Evolutionary conservation across 2,888 invertebrate genomes (phyloP).

Genomic region (Pammene aurita): DNA sequence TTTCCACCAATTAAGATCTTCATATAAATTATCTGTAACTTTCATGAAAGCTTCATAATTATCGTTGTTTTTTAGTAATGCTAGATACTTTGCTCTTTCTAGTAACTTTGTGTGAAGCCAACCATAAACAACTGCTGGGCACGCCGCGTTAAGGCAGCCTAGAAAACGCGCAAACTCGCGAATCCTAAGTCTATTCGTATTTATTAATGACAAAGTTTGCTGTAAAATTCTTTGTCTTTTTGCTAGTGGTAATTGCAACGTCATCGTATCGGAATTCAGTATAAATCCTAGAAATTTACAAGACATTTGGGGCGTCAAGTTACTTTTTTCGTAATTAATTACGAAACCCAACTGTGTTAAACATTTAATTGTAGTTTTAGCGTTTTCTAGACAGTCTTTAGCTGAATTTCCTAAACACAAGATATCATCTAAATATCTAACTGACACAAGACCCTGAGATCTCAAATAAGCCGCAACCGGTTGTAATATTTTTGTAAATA

Average conservation of each 20-base stretch:
- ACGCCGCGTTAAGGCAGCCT: conserved; percentile 2
- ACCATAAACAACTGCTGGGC: conserved; percentile 6
- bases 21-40: conserved; percentile 5
- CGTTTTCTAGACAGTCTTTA: background rate
- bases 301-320: background rate
- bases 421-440: conserved; percentile 7
- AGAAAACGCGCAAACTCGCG: conserved; percentile 6
- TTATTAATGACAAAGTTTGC: background rate
- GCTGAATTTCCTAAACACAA: no score
- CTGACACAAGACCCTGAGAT: background rate
- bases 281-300: background rate
- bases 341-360: background rate
- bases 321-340: conserved; percentile 1
- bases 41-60: conserved; percentile 8
- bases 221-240: background rate
- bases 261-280: background rate
- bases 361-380: background rate
- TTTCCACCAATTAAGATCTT: conserved; percentile 20
- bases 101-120: conserved; percentile 11
- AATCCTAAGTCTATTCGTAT: background rate
- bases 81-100: conserved; percentile 16
- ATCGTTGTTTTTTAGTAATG: background rate
- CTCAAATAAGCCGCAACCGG: conserved; percentile 1
- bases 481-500: conserved; percentile 33
- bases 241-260: background rate